Evolutionary conservation across 2,113 vertebrate genomes (phyloP).

Genomic region (Halcyon senegalensis): DNA sequence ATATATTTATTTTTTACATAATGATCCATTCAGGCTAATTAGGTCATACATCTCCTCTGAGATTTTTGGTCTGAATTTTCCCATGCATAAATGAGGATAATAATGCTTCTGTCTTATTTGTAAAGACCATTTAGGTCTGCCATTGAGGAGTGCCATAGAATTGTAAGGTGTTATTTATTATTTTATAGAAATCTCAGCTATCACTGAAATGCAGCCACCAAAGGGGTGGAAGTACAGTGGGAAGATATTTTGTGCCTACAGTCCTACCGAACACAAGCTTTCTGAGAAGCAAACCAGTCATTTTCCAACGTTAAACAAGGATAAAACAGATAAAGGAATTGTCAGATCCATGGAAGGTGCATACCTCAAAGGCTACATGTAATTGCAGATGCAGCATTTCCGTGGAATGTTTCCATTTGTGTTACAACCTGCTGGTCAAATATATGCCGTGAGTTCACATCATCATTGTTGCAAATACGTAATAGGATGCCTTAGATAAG

Average conservation of each 20-base stretch:
- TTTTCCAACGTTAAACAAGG: background rate
- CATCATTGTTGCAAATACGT: background rate
- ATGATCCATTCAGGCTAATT: background rate
- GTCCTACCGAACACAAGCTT: background rate
- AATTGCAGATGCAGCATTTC: rapidly evolving
- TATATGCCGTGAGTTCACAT: background rate
- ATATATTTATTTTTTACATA: background rate
- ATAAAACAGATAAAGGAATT: background rate
- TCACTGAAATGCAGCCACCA: background rate
- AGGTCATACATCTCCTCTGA: background rate
- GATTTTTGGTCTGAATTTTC: background rate
- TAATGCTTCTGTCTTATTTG: background rate
- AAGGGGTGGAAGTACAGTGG: background rate
- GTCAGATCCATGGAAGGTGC: background rate
- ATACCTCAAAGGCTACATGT: background rate
- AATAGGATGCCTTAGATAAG: background rate
- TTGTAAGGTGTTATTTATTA: background rate
- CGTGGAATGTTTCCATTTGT: background rate
- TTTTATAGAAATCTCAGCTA: background rate
- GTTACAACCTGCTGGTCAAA: background rate
- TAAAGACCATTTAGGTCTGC: background rate
- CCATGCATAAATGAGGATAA: background rate
- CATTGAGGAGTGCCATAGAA: background rate
- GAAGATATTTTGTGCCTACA: background rate
- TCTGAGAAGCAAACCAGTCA: background rate